Evolutionary conservation across 2,797 vertebrate genomes (phyloP).

Genomic region (Pseudocheirus occidentalis): DNA sequence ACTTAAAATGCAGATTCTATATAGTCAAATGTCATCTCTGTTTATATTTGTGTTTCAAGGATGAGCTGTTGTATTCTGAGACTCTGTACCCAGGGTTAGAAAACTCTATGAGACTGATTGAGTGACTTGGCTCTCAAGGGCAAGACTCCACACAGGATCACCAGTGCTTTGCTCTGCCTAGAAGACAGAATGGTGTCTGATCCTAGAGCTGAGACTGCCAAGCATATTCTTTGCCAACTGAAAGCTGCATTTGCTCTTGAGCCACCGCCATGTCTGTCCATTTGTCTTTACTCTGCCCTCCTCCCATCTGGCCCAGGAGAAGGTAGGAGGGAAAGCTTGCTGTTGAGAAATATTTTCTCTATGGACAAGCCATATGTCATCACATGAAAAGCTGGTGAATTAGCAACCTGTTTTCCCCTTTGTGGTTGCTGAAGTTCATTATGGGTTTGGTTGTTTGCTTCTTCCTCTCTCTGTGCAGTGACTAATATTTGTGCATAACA

Average conservation of each 20-base stretch:
- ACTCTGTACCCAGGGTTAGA: not conserved
- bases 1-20: not conserved
- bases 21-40: not conserved
- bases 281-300: not conserved
- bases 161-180: not conserved
- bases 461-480: conserved; percentile 21
- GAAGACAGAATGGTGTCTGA: conserved; percentile 4
- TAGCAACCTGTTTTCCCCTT: conserved; percentile 35
- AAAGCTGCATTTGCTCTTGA: conserved; percentile 13
- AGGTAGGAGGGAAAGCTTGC: conserved; percentile 1
- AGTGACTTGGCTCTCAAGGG: not conserved
- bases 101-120: not conserved
- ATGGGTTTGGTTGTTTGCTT: conserved; percentile 41
- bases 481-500: conserved; percentile 20
- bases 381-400: conserved; percentile 7
- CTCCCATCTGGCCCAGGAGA: not conserved
- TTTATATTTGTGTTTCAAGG: not conserved
- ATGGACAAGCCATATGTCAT: conserved; percentile 24
- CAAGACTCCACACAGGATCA: not conserved
- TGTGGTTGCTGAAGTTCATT: not conserved
- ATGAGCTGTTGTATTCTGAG: not conserved
- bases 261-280: not conserved
- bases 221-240: not conserved
- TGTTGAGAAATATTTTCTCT: conserved; percentile 22
- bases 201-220: not conserved